Evolutionary conservation across 2,888 invertebrate genomes (phyloP).

Genomic region (Dicycla oo): DNA sequence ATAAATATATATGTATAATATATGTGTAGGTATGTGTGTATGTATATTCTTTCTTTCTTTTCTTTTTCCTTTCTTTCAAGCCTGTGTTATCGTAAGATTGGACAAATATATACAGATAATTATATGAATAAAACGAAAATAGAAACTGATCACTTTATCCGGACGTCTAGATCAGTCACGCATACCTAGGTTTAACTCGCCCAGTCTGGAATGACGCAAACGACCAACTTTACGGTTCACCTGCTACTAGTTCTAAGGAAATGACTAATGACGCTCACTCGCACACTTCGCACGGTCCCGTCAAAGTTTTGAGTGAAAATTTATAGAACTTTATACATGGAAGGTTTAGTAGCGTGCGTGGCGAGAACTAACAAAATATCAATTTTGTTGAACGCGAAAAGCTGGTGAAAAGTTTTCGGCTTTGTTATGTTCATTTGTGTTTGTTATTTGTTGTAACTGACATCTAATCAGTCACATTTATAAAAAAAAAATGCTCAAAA

Average conservation of each 20-base stretch:
- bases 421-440: not conserved
- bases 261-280: constrained; percentile 70
- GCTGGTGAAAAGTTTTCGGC: constrained; percentile 41
- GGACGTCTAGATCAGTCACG: constrained; percentile 15
- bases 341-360: constrained; percentile 32
- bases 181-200: constrained; percentile 17
- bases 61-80: not conserved
- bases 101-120: not conserved
- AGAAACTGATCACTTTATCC: constrained; percentile 6
- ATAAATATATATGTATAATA: no score
- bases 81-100: not conserved
- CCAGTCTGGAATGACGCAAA: constrained; percentile 57
- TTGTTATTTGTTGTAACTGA: constrained; percentile 1
- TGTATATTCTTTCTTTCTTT: no score
- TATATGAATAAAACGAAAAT: not conserved
- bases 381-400: constrained; percentile 41
- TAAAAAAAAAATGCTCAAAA: no score
- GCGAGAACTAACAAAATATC: constrained; percentile 45
- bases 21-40: no score
- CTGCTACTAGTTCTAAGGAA: constrained; percentile 60
- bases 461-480: not conserved
- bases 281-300: constrained; percentile 60
- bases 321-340: constrained; percentile 36
- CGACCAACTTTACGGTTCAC: constrained; percentile 63
- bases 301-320: constrained; percentile 52